Evolutionary conservation across 1,140 invertebrate species (phyloP).

Genomic region (Nixonia krombeini): DNA sequence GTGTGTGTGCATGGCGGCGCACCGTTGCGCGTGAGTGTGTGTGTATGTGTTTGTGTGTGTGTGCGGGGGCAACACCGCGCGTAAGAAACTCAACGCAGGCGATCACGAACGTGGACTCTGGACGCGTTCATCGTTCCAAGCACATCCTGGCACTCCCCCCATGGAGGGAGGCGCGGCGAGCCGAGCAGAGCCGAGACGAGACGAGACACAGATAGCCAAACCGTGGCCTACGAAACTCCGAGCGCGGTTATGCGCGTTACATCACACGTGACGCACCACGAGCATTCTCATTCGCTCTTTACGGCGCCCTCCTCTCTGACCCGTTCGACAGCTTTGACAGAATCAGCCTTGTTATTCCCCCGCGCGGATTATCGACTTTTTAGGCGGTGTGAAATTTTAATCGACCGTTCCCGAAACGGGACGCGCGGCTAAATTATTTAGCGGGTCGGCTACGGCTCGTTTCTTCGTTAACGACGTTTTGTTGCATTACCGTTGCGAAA

Average conservation of each 20-base stretch:
- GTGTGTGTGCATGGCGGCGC: conserved; percentile 5
- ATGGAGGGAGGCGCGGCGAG: conserved; percentile 54
- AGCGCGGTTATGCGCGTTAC: conserved; percentile 37
- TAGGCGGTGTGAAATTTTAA: no score
- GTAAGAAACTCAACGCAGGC: no score
- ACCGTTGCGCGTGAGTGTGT: neutral
- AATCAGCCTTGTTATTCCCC: no score
- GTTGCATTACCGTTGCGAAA: no score
- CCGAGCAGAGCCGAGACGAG: conserved; percentile 55
- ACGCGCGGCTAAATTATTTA: no score
- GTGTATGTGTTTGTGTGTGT: conserved; percentile 5
- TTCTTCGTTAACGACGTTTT: no score
- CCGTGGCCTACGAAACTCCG: conserved; percentile 13
- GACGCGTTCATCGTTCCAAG: conserved; percentile 67
- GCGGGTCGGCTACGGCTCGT: no score
- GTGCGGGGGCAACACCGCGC: conserved; percentile 31
- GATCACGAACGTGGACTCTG: conserved; percentile 51
- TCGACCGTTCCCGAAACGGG: no score
- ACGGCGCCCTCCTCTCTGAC: neutral
- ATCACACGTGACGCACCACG: conserved; percentile 47
- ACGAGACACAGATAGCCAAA: conserved; percentile 59
- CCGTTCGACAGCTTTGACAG: neutral
- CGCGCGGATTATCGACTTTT: no score
- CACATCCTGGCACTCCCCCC: conserved; percentile 71
- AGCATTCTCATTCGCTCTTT: conserved; percentile 18